Conservation (phyloP, 2,113 vertebrate species). For the Taurulus bubalis region DNA sequence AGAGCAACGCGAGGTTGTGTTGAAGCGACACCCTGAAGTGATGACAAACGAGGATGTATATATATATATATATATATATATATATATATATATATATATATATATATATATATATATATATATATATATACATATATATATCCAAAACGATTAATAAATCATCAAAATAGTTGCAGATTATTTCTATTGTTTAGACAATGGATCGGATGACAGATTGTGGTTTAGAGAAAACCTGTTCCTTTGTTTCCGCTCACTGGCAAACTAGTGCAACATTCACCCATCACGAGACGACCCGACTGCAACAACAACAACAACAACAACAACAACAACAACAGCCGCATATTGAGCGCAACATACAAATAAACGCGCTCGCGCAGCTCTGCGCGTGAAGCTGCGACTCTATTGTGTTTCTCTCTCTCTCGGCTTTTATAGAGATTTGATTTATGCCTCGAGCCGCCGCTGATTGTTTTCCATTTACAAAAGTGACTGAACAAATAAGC, state of each 20-base stretch:
- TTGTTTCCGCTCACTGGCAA: background rate
- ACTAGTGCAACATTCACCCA: no score
- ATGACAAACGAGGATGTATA: no score
- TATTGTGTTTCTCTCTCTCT: slow-evolving; percentile 15
- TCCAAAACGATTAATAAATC: background rate
- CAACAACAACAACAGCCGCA: no score
- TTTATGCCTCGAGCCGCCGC: slow-evolving; percentile 46
- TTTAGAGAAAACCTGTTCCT: background rate
- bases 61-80: no score
- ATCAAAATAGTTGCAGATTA: background rate
- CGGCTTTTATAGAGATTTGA: slow-evolving; percentile 60
- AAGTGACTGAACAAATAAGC: slow-evolving; percentile 66
- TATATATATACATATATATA: no score
- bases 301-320: background rate
- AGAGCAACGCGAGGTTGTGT: no score
- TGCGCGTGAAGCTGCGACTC: slow-evolving; percentile 2
- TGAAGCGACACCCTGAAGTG: background rate
- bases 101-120: no score
- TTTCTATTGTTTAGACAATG: no score
- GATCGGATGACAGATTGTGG: background rate
- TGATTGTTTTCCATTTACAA: slow-evolving; percentile 71
- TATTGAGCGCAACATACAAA: background rate
- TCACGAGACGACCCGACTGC: background rate
- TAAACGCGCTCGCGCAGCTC: background rate
- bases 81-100: no score